Evolutionary conservation across 2,113 vertebrate genomes (phyloP).

Genomic region (Phylloscopus trochiloides): DNA sequence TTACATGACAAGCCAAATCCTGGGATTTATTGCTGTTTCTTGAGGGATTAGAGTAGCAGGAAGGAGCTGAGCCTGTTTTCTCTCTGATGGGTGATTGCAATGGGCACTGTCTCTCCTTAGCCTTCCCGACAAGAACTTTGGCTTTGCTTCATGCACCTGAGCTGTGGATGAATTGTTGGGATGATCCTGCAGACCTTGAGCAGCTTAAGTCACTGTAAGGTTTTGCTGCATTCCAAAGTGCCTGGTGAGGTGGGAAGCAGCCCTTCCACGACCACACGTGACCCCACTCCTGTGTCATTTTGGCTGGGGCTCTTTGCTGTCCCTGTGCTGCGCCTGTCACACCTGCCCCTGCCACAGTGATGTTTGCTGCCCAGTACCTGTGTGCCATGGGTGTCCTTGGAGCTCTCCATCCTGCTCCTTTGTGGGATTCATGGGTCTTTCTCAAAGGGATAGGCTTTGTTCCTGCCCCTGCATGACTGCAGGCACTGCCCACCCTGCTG

Average conservation of each 20-base stretch:
- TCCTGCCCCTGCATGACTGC: not conserved
- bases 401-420: not conserved
- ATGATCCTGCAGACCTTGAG: not conserved
- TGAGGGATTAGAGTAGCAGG: not conserved
- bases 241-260: not conserved
- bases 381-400: not conserved
- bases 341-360: not conserved
- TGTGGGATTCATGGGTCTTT: not conserved
- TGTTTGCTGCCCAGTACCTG: not conserved
- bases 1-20: slow-evolving; percentile 2
- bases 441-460: not conserved
- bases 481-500: not conserved
- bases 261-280: accelerated
- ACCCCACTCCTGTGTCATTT: not conserved
- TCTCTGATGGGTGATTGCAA: not conserved
- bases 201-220: not conserved
- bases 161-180: not conserved
- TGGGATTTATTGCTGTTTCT: slow-evolving; percentile 10
- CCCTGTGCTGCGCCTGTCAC: not conserved
- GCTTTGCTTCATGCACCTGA: not conserved
- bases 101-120: not conserved
- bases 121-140: not conserved
- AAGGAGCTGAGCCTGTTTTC: slow-evolving; percentile 1
- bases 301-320: not conserved
- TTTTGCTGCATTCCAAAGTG: not conserved